Base-by-base conservation (phyloP, 2,888 invertebrate species). In the Acleris laterana region DNA sequence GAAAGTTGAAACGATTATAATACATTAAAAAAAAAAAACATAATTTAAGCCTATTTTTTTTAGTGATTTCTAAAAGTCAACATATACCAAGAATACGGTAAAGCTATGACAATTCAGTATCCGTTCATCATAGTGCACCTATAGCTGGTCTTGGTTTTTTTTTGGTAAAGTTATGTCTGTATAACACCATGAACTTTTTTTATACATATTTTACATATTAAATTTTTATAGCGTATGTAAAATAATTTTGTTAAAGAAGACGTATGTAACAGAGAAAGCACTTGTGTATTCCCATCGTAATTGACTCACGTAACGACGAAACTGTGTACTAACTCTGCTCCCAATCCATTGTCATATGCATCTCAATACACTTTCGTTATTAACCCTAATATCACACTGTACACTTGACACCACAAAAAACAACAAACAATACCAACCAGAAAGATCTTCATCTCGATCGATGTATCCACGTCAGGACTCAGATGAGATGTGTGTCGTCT, bases 401-500 rank as follows among this genome's bases (percentile, higher is more conserved):
- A 72, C 74, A 75, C 74, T 74, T 60, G 11, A 60, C 61, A 53
- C 52, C 70, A 73, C 63, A 62, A 53, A 55, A 73, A 70, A 59
- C 57, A 63, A 68, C 68, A 61, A 70, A 71, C 81, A 81, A 68
- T 62, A 69, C 70, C 46, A 69, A 90, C 90, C 87, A 84, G 75
- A 70, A 86, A 69, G 57, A 75, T 74, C 77, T 83, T 83, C 89
- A 89, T 90, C 77, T 84, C 75, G 66, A 53, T 51, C 69, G 83
- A 75, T 81, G 77, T 77, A 71, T 81, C 77, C 78, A 72, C 76
- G 69, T 63, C 79, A 79, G 83, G 80, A 81, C 70, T 68, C 77
- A 74, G 71, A 75, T 71, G 79, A 77, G 82, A 81, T 84, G 79
- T 88, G 85, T 88, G 87, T 75, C 77, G 70, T 76, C 71, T 75